Evolutionary conservation across 2,888 invertebrate species (phyloP), one percentile per base, ranked within the genome.

Genomic region (Hoplodrina ambigua): DNA sequence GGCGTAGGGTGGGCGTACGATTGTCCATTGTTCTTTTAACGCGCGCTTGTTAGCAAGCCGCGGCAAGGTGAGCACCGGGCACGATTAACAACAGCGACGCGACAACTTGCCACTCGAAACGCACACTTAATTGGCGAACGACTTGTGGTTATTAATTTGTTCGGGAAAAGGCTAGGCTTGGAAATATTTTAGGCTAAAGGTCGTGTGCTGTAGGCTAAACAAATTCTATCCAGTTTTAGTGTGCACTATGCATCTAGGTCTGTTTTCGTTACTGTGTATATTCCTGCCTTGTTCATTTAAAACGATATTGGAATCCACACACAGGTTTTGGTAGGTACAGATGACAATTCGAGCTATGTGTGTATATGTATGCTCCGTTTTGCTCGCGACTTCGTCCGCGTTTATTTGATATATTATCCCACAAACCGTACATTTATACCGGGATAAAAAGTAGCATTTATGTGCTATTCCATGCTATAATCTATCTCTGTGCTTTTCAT

Each of bases 11-110:
- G 88, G 88, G 89, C 87, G 81, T 87, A 83, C 88, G 87, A 94
- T 94, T 92, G 94, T 94, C 91, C 93, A 95, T 95, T 95, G 95
- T 95, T 94, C 95, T 94, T 94, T 94, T 94, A 94, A 94, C 94
- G 93, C 94, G 89, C 91, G 94, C 94, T 94, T 94, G 95, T 95
- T 95, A 95, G 92, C 88, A 87, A 81, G 83, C 88, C 79, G 86
- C 86, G 83, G 80, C 86, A 85, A 91, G 93, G 93, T 89, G 89
- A 91, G 90, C 92, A 90, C 86, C 86, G 84, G 60, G 69, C 85
- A 84, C 90, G 89, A 87, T 89, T 84, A 88, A 87, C 87, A 83
- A 85, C 85, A 55, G 59, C 67, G 53, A 66, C 80, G 83, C 77
- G 83, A 73, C 80, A 81, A 81, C 77, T 77, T 65, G 78, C 78